phyloP scores from a whole-genome alignment of 1,140 invertebrate species.

The Mylabris phalerata region DNA sequence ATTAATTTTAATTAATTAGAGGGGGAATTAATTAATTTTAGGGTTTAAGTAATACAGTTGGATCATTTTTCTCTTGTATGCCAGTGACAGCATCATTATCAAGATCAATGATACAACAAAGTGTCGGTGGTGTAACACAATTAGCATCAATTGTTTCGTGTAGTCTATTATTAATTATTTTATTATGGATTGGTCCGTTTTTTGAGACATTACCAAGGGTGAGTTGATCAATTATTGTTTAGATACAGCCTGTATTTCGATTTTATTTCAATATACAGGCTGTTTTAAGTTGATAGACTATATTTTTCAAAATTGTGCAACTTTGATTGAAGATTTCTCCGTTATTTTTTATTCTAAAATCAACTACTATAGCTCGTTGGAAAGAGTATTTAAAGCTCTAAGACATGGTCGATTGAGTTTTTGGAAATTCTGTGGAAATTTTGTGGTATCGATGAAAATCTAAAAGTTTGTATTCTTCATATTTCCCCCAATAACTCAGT shows the following conservation, averaged over 20 bases:
- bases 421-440: no score
- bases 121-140: constrained; percentile 73
- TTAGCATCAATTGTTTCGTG: constrained; percentile 69
- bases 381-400: no score
- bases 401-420: no score
- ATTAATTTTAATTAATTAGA: neutral
- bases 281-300: no score
- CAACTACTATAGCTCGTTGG: no score
- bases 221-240: constrained; percentile 28
- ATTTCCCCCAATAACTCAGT: no score
- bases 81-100: constrained; percentile 80
- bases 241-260: neutral
- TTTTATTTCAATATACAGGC: neutral
- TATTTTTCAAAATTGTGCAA: no score
- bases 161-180: constrained; percentile 60
- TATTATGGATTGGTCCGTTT: constrained; percentile 79
- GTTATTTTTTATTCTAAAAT: no score
- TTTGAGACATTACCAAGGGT: constrained; percentile 75
- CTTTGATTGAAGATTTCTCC: no score
- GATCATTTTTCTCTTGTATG: constrained; percentile 79
- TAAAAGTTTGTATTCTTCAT: no score
- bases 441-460: no score
- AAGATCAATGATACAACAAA: constrained; percentile 73
- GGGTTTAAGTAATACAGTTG: constrained; percentile 72
- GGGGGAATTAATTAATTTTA: constrained; percentile 41